A percentile compares a stretch with the other conserved stretches of the same genome.
These are phyloP conservation scores for Thecocarcelia acutangulata DNA, from an alignment of 2,888 invertebrate species.

Conservation along the genomic window DNA sequence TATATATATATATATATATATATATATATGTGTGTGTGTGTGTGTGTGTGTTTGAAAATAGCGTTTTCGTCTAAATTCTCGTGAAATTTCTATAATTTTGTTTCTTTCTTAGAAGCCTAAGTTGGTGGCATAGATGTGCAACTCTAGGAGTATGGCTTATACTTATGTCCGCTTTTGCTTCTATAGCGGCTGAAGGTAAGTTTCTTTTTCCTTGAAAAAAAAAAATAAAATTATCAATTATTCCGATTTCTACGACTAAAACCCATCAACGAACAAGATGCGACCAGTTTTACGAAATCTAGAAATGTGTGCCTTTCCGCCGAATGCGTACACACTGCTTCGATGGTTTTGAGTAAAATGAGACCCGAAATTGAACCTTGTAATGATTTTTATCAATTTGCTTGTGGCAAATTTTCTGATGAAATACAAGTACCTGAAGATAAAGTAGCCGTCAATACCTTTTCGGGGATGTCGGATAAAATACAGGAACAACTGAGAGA, in stretches of 20 bases:
- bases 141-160: conserved; percentile 87
- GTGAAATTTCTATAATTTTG: background rate
- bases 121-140: conserved; percentile 91
- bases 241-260: conserved; percentile 70
- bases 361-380: too few species aligned
- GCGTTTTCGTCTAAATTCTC: too few species aligned
- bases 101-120: conserved; percentile 85
- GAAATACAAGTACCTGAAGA: conserved; percentile 88
- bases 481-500: conserved; percentile 81
- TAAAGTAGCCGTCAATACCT: conserved; percentile 80
- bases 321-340: conserved; percentile 90
- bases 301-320: conserved; percentile 85
- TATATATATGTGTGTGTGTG: too few species aligned
- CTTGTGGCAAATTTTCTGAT: too few species aligned
- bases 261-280: conserved; percentile 55
- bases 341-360: too few species aligned
- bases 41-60: too few species aligned
- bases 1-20: too few species aligned
- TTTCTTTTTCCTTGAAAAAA: too few species aligned
- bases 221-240: too few species aligned
- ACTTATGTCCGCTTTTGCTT: conserved; percentile 83
- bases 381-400: too few species aligned
- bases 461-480: conserved; percentile 81
- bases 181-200: conserved; percentile 81
- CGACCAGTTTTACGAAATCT: background rate